Evolutionary conservation across 2,113 vertebrate genomes (phyloP), one percentile per base, ranked within the genome.

Genomic region (Syngnathus scovelli): DNA sequence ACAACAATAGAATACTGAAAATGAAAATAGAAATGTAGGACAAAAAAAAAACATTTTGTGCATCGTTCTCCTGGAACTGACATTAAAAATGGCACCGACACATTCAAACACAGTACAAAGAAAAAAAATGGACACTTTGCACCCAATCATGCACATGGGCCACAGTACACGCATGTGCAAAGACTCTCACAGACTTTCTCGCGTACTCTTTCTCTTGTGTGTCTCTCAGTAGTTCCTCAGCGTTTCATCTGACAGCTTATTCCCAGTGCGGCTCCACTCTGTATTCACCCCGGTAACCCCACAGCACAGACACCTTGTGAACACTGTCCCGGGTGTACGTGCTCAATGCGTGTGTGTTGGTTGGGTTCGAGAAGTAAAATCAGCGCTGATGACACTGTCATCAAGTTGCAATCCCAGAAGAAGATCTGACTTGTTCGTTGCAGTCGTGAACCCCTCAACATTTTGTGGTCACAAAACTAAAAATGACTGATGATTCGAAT

Each of bases 231-330:
- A 87, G 85, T 86, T 90, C 78, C 82, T 87, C 68, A n/a, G 78
- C 86, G 85, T 89, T 89, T 88, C 85, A 88, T 89, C 88, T 90
- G 86, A 88, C 87, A 90, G 89, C 87, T 88, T 88, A 90, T 89
- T 90, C 89, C 89, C 88, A 88, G 76, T 84, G 85, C 83, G 85
- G 80, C 76, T 76, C 80, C 80, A 85, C 84, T 90, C 88, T 85
- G 89, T 90, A 89, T 90, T 90, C 88, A 89, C 89, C 86, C 83
- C 62, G 72, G 86, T 89, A 90, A 51, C 86, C 88, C 88, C 85
- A 85, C 88, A 88, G 86, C 82, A 80, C 76, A 83, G 81, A 83
- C 86, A 87, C 88, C 87, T 87, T 86, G 76, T 89, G 88, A 90
- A 90, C 86, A 86, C 78, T 75, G 83, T 90, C 90, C 86, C 87